These are phyloP conservation scores for Dastarcus helophoroides DNA, from an alignment of 2,888 invertebrate genomes.

Conservation along the genomic window DNA sequence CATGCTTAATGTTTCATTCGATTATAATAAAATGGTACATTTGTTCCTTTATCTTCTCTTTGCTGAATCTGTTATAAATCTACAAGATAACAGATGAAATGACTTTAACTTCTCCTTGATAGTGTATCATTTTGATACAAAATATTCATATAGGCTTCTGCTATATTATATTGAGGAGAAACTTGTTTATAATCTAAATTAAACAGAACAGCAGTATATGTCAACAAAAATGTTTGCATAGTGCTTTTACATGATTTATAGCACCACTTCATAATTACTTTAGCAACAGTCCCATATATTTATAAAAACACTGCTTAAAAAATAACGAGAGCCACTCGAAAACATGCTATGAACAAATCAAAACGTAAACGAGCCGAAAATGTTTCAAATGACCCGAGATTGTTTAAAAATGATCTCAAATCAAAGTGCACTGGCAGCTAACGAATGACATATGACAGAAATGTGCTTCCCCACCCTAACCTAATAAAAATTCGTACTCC, in stretches of 20 bases:
- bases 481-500: too few species aligned
- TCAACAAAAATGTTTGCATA: constrained; percentile 29
- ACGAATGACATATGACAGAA: too few species aligned
- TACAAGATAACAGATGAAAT: background rate
- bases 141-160: constrained; percentile 11
- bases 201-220: constrained; percentile 28
- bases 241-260: constrained; percentile 19
- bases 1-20: constrained; percentile 13
- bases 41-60: constrained; percentile 3
- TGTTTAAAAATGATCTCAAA: too few species aligned
- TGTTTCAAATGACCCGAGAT: too few species aligned
- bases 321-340: too few species aligned
- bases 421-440: too few species aligned
- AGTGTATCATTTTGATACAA: constrained; percentile 14
- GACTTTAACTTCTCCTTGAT: background rate
- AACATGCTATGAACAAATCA: too few species aligned
- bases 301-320: too few species aligned
- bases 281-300: too few species aligned
- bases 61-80: background rate
- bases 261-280: constrained; percentile 10
- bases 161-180: constrained; percentile 23
- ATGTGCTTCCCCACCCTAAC: too few species aligned
- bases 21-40: background rate
- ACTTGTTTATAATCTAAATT: constrained; percentile 29
- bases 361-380: too few species aligned